These are phyloP conservation scores for Phaedon cochleariae DNA, from an alignment of 2,888 invertebrate genomes.

Conservation along the genomic window DNA sequence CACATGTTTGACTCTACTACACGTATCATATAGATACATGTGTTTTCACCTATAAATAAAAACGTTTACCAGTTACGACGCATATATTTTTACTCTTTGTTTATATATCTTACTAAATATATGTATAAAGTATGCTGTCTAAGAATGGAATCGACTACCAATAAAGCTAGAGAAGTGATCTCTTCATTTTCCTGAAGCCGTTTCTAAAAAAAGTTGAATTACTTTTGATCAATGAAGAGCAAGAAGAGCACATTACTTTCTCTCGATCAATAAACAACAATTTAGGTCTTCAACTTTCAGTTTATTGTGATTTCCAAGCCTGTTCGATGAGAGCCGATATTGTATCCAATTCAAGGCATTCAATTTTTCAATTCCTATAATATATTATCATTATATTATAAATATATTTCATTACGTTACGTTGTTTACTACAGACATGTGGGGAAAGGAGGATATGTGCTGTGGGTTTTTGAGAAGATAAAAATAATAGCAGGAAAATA, in stretches of 20 bases:
- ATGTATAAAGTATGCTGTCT: neutral
- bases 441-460: too few relatives aligned
- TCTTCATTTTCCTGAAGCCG: neutral
- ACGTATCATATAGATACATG: constrained; percentile 11
- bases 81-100: constrained; percentile 33
- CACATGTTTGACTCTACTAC: constrained; percentile 3
- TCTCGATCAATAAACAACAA: neutral
- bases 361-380: too few relatives aligned
- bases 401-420: too few relatives aligned
- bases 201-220: neutral
- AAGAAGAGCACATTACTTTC: neutral
- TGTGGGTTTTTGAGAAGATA: too few relatives aligned
- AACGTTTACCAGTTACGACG: constrained; percentile 13
- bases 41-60: constrained; percentile 40
- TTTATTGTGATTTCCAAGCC: neutral
- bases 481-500: too few relatives aligned
- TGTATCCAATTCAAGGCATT: too few relatives aligned
- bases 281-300: neutral
- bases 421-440: too few relatives aligned
- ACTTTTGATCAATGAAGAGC: neutral
- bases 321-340: too few relatives aligned
- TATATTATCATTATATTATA: too few relatives aligned
- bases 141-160: neutral
- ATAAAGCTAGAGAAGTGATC: neutral
- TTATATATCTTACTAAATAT: neutral